Evolutionary conservation across 2,888 invertebrate species (phyloP), one percentile per base, ranked within the genome.

Genomic region (Carcina quercana): DNA sequence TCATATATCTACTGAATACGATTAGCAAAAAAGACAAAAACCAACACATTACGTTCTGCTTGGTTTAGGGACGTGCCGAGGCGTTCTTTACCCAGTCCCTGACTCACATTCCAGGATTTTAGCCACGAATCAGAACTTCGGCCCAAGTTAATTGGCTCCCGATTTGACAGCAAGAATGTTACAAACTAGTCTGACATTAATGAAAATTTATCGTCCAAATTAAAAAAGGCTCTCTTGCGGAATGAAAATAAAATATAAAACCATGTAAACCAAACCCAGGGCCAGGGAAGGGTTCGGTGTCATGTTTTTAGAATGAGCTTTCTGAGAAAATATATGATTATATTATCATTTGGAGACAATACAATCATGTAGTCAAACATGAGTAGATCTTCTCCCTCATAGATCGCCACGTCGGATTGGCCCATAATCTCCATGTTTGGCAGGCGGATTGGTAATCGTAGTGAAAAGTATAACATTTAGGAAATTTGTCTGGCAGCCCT

Each of bases 111-210:
- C 67, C 64, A 33, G 31, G 41, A 42, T 35, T 47, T 47, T 45
- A 40, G 50, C 60, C 58, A 59, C 67, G 67, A 69, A 71, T 70
- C 61, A 53, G 59, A 60, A 53, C 51, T 50, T 50, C 52, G 52
- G 49, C 47, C 47, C 36, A 53, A 58, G 60, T 61, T 62, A 68
- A 68, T 65, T 64, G 63, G 59, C 41, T 34, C 42, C 34, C 53
- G 46, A 49, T 55, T 59, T 11, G 59, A 59, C 50, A 51, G 52
- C 51, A 51, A 53, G 47, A 59, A 66, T 63, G 58, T 39, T 44
- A 51, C 40, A 39, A 45, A 52, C 53, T 53, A 47, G 48, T 49
- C 35, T 38, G 53, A 59, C 55, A 38, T 42, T 62, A 60, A 63
- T 62, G 56, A 63, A 53, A 57, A 63, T 62, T 61, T 62, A 63